Conservation (phyloP, 1,140 invertebrate species). For the Polypedilum vanderplanki region DNA sequence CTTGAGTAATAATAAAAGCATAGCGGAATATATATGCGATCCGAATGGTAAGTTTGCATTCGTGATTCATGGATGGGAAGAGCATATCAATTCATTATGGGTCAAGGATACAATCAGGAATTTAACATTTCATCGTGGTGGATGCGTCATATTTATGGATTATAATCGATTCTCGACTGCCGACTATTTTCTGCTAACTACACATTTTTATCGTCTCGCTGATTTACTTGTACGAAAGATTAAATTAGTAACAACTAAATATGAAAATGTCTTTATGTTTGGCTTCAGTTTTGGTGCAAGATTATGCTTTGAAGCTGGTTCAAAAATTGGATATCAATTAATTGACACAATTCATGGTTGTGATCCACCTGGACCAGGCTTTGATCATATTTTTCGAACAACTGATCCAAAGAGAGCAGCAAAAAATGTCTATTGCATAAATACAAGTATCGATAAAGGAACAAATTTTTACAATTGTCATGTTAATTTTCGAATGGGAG, state of each 20-base stretch:
- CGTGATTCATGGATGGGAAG: conserved; percentile 41
- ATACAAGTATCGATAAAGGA: conserved; percentile 40
- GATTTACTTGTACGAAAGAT: conserved; percentile 35
- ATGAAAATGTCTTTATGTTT: conserved; percentile 39
- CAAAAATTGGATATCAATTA: conserved; percentile 33
- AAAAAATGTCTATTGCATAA: conserved; percentile 41
- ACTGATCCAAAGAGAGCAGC: conserved; percentile 38
- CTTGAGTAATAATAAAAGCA: not conserved
- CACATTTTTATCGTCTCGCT: conserved; percentile 36
- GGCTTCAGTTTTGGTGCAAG: conserved; percentile 43
- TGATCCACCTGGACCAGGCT: conserved; percentile 43
- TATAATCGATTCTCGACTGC: conserved; percentile 34
- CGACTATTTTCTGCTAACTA: conserved; percentile 38
- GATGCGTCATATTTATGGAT: conserved; percentile 42
- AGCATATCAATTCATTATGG: conserved; percentile 40
- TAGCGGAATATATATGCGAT: not conserved
- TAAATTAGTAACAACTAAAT: conserved; percentile 33
- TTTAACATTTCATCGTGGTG: conserved; percentile 39
- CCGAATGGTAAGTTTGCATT: conserved; percentile 37
- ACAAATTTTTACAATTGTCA: conserved; percentile 40
- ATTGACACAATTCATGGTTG: conserved; percentile 39
- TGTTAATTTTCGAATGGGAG: conserved; percentile 40
- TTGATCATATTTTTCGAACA: conserved; percentile 36
- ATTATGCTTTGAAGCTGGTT: conserved; percentile 38
- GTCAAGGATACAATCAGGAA: conserved; percentile 36